These are phyloP conservation scores for Dinothrombium tinctorium DNA, from an alignment of 1,140 invertebrate genomes.

Conservation along the genomic window DNA sequence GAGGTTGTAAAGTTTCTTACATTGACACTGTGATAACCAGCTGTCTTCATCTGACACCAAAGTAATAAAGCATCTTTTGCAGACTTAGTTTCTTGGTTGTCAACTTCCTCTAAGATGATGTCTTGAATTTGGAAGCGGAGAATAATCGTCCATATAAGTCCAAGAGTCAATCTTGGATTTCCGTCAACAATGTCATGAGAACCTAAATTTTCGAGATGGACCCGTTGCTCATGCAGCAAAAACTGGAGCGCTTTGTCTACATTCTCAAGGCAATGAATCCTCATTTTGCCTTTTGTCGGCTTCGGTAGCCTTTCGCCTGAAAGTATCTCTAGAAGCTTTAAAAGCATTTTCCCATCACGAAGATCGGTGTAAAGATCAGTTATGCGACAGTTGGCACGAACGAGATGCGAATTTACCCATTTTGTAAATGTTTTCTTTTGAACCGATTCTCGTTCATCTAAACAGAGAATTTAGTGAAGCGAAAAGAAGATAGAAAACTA, in stretches of 20 bases:
- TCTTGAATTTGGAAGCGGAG: slow-evolving; percentile 99
- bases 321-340: slow-evolving; percentile 87
- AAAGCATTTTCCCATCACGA: slow-evolving; percentile 91
- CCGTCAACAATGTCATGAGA: slow-evolving; percentile 99
- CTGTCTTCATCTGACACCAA: slow-evolving; percentile 99
- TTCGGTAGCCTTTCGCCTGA: slow-evolving; percentile 87
- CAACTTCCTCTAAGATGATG: slow-evolving; percentile 97
- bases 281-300: slow-evolving; percentile 92
- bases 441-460: slow-evolving; percentile 95
- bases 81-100: slow-evolving; percentile 91
- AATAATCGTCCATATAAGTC: slow-evolving; percentile 99
- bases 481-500: slow-evolving; percentile 6
- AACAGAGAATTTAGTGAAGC: slow-evolving; percentile 13
- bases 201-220: slow-evolving; percentile 97
- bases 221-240: slow-evolving; percentile 79
- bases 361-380: slow-evolving; percentile 90
- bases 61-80: slow-evolving; percentile 80
- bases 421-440: slow-evolving; percentile 99
- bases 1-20: slow-evolving; percentile 98
- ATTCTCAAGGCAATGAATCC: slow-evolving; percentile 98
- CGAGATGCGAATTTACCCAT: slow-evolving; percentile 98
- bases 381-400: slow-evolving; percentile 80
- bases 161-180: slow-evolving; percentile 78
- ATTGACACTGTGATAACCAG: slow-evolving; percentile 97
- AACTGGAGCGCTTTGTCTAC: slow-evolving; percentile 98